Evolutionary conservation across 2,797 vertebrate genomes (phyloP).

Genomic region (Melanotaenia boesemani): DNA sequence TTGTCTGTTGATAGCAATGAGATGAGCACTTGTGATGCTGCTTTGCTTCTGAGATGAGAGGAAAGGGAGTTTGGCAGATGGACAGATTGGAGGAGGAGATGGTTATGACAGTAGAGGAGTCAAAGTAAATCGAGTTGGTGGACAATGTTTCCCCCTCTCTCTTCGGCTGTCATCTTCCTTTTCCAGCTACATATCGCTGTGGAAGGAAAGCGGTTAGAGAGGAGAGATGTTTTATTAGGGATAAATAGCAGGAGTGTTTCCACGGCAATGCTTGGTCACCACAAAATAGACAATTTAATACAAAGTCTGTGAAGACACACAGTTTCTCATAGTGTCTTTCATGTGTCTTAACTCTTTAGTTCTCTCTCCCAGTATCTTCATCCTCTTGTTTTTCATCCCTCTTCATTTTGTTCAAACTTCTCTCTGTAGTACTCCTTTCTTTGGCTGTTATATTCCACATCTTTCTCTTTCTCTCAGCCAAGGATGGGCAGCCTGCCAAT

Average conservation of each 20-base stretch:
- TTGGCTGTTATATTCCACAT: constrained; percentile 26
- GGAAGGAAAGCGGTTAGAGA: constrained; percentile 36
- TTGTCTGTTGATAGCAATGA: background rate
- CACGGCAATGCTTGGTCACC: constrained; percentile 39
- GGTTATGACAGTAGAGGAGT: constrained; percentile 44
- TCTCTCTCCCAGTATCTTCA: background rate
- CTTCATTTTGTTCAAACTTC: constrained; percentile 26
- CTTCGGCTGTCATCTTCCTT: constrained; percentile 53
- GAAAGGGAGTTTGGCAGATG: constrained; percentile 29
- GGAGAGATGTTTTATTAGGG: constrained; percentile 37
- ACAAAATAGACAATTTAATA: background rate
- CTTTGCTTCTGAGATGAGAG: constrained; percentile 39
- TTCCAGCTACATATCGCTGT: constrained; percentile 29
- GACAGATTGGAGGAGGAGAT: constrained; percentile 47
- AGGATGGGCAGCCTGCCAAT: constrained; percentile 75
- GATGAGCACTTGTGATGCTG: constrained; percentile 7
- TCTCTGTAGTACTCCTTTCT: constrained; percentile 26
- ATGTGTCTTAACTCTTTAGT: constrained; percentile 20
- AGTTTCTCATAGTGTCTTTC: constrained; percentile 37
- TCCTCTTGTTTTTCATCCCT: constrained; percentile 23
- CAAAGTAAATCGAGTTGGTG: constrained; percentile 54
- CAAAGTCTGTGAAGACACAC: constrained; percentile 42
- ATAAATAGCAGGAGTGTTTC: constrained; percentile 24
- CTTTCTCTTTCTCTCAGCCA: constrained; percentile 33
- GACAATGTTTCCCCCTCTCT: constrained; percentile 7